Percentiles rank a stretch among this genome's conserved stretches.
These are phyloP conservation scores for Alosa sapidissima DNA, from an alignment of 2,797 vertebrate species.

Conservation along the genomic window DNA sequence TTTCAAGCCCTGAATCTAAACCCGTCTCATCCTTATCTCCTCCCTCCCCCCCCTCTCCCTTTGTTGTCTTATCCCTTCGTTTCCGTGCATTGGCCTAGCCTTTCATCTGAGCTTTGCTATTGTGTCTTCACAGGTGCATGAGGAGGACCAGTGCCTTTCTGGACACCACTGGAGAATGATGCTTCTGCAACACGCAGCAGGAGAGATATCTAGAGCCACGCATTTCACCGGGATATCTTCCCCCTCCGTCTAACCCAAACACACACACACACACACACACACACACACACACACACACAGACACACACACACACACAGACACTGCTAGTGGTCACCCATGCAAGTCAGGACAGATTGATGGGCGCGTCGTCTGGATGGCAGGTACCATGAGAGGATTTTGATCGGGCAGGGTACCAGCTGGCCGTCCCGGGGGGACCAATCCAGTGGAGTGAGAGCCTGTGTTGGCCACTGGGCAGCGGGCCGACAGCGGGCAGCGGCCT, in stretches of 20 bases:
- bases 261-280: constrained; percentile 30
- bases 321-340: not conserved
- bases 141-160: not conserved
- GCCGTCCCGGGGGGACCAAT: not conserved
- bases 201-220: not conserved
- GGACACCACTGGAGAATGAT: not conserved
- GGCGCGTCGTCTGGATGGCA: not conserved
- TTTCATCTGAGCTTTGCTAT: not conserved
- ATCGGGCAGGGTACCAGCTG: constrained; percentile 9
- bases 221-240: not conserved
- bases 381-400: constrained; percentile 5
- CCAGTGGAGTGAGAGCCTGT: not conserved
- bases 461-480: not conserved
- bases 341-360: constrained; percentile 2
- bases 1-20: not conserved
- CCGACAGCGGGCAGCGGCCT: constrained; percentile 10
- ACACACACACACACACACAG: constrained; percentile 14
- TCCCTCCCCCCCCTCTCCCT: constrained; percentile 9
- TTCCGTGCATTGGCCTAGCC: constrained; percentile 44
- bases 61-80: constrained; percentile 45
- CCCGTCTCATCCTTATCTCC: not conserved
- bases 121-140: constrained; percentile 9
- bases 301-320: not conserved
- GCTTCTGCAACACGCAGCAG: not conserved
- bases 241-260: not conserved